Evolutionary conservation across 2,113 vertebrate species (phyloP).

Genomic region (Mohoua ochrocephala): DNA sequence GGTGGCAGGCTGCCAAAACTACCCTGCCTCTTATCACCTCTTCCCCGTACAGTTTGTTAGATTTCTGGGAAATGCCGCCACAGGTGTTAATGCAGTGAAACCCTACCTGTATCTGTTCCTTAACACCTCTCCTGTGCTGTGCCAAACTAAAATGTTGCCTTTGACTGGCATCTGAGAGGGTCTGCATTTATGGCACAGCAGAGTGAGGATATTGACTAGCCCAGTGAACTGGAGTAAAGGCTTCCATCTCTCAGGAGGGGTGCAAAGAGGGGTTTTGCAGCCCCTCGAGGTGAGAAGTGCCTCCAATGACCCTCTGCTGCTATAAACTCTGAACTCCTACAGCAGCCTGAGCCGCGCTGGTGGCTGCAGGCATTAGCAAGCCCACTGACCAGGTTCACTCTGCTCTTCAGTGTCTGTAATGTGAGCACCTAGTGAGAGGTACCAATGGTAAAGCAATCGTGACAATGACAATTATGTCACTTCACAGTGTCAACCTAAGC

Average conservation of each 20-base stretch:
- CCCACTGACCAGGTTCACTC: not conserved
- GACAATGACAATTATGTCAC: not conserved
- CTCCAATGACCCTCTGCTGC: not conserved
- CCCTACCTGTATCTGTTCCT: not conserved
- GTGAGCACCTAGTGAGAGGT: not conserved
- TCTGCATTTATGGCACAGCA: not conserved
- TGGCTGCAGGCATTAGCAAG: not conserved
- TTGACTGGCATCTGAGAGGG: not conserved
- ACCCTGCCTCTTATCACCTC: not conserved
- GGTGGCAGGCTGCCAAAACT: not conserved
- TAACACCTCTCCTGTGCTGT: not conserved
- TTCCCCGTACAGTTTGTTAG: not conserved
- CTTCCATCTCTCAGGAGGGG: not conserved
- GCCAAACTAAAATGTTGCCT: not conserved
- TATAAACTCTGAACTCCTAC: not conserved
- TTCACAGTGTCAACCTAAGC: not conserved
- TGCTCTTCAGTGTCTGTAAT: not conserved
- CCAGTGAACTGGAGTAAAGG: not conserved
- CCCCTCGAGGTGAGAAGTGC: not conserved
- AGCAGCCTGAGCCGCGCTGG: not conserved
- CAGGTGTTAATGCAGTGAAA: not conserved
- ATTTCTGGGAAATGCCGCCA: not conserved
- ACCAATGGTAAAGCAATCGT: not conserved
- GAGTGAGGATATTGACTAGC: not conserved
- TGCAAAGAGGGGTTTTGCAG: not conserved